Evolutionary conservation across 2,888 invertebrate genomes (phyloP), one percentile per base, ranked within the genome.

Genomic region (Pteria penguin): DNA sequence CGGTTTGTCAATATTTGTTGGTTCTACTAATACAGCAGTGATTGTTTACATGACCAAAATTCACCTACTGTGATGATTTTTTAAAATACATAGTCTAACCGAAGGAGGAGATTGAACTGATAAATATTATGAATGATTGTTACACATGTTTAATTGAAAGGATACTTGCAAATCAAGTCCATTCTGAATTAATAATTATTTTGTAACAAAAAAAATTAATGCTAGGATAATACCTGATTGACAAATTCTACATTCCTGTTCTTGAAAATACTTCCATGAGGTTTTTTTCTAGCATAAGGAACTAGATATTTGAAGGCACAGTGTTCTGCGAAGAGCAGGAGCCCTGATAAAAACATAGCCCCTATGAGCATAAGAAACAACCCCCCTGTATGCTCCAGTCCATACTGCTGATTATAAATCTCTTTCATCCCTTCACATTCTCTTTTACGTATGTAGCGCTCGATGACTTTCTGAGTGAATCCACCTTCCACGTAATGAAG

Each of bases 161-260:
- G n/a, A n/a, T n/a, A n/a, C n/a, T n/a, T n/a, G n/a, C n/a, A n/a
- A n/a, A n/a, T n/a, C n/a, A n/a, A n/a, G n/a, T n/a, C n/a, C n/a
- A n/a, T n/a, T n/a, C n/a, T n/a, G n/a, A n/a, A n/a, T n/a, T n/a
- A n/a, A n/a, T n/a, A n/a, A n/a, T n/a, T n/a, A n/a, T n/a, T n/a
- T n/a, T n/a, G n/a, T n/a, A n/a, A n/a, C n/a, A n/a, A n/a, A n/a
- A n/a, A n/a, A n/a, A n/a, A n/a, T n/a, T n/a, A n/a, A n/a, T n/a
- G n/a, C n/a, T n/a, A n/a, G n/a, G n/a, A n/a, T n/a, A n/a, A n/a
- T 91, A 96, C 96, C 95, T 96, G 97, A 90, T 97, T 97, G 92
- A 97, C 96, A 93, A 97, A 97, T 96, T 97, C 97, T 78, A 97
- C 95, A 89, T 97, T 97, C 61, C 96, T 94, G 86, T 96, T 96